A percentile compares a stretch with the other conserved stretches of the same genome.
phyloP scores from a whole-genome alignment of 2,113 vertebrate species.

The Gnathonemus longibarbis region DNA sequence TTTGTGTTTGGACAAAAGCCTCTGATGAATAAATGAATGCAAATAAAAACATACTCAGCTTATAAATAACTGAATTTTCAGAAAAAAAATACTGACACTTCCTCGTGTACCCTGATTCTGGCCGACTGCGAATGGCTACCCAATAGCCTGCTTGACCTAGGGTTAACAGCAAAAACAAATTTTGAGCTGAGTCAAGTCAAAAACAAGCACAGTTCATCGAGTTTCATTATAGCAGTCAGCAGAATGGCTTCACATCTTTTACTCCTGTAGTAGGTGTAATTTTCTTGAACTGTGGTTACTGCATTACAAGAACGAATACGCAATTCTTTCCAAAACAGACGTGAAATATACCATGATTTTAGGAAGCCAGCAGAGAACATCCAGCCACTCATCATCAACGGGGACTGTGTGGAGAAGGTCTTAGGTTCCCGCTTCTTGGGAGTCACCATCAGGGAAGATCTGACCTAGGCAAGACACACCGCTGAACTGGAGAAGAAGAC shows the following conservation, averaged over 20 bases:
- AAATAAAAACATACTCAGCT: neutral
- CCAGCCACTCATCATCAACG: neutral
- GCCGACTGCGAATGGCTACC: neutral
- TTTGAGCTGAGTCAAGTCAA: neutral
- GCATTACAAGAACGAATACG: neutral
- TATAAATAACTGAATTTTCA: neutral
- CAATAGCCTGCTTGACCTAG: neutral
- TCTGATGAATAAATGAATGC: neutral
- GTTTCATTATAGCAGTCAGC: neutral
- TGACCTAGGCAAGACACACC: too few species aligned
- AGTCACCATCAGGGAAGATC: too few species aligned
- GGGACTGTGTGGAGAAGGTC: too few species aligned
- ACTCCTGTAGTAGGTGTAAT: neutral
- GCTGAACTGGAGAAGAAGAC: too few species aligned
- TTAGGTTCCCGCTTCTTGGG: too few species aligned
- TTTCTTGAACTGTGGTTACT: neutral
- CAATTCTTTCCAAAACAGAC: neutral
- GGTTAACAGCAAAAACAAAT: neutral
- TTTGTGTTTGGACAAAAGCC: neutral
- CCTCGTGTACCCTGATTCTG: neutral
- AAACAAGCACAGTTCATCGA: neutral
- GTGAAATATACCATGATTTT: neutral
- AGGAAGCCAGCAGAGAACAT: neutral
- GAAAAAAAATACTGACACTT: neutral
- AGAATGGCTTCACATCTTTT: neutral